phyloP scores from a whole-genome alignment of 2,888 invertebrate species.

The Nysson spinosus region DNA sequence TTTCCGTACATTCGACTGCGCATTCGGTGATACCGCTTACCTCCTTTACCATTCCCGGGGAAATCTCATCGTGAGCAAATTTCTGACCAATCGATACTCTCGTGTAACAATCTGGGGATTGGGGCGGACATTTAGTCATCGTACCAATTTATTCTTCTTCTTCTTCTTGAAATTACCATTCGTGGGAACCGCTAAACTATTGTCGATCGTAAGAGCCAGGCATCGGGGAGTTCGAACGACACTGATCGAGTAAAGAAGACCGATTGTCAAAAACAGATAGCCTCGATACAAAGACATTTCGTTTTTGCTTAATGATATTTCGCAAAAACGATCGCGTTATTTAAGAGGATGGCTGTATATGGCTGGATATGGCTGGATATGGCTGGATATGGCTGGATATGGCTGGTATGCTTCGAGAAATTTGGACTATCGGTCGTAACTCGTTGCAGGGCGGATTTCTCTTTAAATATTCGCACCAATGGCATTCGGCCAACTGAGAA shows the following conservation, averaged over 20 bases:
- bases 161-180: conserved; percentile 72
- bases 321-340: too few species aligned
- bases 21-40: conserved; percentile 77
- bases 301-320: too few species aligned
- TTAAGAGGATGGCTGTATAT: too few species aligned
- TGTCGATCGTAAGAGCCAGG: conserved; percentile 75
- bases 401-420: too few species aligned
- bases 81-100: conserved; percentile 79
- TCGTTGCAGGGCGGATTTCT: too few species aligned
- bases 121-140: neutral
- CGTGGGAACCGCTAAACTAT: conserved; percentile 75
- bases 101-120: conserved; percentile 79
- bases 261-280: neutral
- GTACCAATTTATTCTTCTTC: neutral
- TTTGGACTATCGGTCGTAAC: too few species aligned
- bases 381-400: too few species aligned
- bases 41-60: conserved; percentile 71
- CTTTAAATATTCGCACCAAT: too few species aligned
- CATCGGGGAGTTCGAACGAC: conserved; percentile 19
- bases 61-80: conserved; percentile 74
- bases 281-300: neutral
- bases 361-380: too few species aligned
- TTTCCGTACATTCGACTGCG: conserved; percentile 78
- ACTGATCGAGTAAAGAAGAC: conserved; percentile 6
- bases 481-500: too few species aligned